Percentiles rank a stretch among this genome's conserved stretches.
These are phyloP conservation scores for Deroptyus accipitrinus DNA, from an alignment of 2,113 vertebrate species.

Conservation along the genomic window DNA sequence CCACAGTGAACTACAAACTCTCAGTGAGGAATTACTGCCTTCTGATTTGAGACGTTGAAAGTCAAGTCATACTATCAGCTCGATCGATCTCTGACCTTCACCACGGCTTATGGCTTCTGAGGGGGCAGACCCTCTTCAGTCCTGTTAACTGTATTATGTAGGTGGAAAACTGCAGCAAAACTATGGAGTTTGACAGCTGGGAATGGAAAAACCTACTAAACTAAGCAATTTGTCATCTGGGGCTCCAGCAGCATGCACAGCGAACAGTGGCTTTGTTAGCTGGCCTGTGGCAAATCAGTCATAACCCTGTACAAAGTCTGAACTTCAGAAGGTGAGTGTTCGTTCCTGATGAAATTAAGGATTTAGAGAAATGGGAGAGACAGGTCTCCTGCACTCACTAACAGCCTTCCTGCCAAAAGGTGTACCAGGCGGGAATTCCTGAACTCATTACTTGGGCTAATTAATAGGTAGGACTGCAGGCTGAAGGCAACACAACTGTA, in stretches of 20 bases:
- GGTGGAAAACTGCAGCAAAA: background rate
- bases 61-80: background rate
- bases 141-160: background rate
- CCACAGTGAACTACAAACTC: background rate
- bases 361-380: background rate
- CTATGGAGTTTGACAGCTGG: background rate
- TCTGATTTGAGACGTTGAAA: background rate
- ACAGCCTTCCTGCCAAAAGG: background rate
- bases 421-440: background rate
- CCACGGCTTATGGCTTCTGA: background rate
- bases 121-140: background rate
- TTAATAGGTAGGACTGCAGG: background rate
- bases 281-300: background rate
- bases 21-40: background rate
- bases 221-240: background rate
- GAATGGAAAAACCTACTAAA: background rate
- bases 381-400: background rate
- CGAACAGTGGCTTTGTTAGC: background rate
- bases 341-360: background rate
- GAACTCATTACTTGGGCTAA: background rate
- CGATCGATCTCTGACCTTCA: background rate
- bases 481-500: background rate
- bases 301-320: background rate
- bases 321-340: background rate
- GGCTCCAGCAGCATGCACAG: background rate